Base-by-base conservation (phyloP, 2,888 invertebrate species). In the Atethmia centrago region DNA sequence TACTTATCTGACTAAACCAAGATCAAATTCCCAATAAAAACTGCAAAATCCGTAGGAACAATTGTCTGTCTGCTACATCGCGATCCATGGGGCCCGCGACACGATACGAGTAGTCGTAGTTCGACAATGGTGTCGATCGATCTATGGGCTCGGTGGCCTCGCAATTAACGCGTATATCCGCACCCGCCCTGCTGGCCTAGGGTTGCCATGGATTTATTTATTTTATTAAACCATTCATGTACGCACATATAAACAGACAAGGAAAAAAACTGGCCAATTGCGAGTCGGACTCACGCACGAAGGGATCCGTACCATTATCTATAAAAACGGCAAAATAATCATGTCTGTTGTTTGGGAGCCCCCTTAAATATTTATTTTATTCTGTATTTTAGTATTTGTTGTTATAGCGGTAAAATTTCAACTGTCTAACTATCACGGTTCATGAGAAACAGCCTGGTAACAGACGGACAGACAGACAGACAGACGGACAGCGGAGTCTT, bases 111-210 rank as follows among this genome's bases (percentile, higher is more conserved):
- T n/a, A 88, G 81, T 47, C 84, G 84, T 71, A 71, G 79, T 75
- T 79, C 77, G 79, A 85, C 87, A 87, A 91, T 91, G 89, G 91
- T 90, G 87, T 88, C 81, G 80, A 84, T 82, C 84, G 87, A 88
- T 88, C 87, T 88, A 90, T 90, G 88, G 89, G 83, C 78, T 80
- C 89, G 89, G 80, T 92, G 92, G 89, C 93, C 94, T 94, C 94
- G 94, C 86, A 88, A 89, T 90, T 93, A 94, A 93, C 90, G 93
- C 94, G 93, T 90, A 91, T 89, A 93, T 94, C 94, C 94, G 93
- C 89, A 88, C 88, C 89, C 89, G 84, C 87, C 91, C 90, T 88
- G 85, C 73, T 77, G 58, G 47, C 12, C 36, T 84, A 77, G 68
- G 77, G 79, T 64, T 71, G 59, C 86, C 87, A 85, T 73, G 42